phyloP scores from a whole-genome alignment of 2,888 invertebrate species.

The Pammene fasciana region DNA sequence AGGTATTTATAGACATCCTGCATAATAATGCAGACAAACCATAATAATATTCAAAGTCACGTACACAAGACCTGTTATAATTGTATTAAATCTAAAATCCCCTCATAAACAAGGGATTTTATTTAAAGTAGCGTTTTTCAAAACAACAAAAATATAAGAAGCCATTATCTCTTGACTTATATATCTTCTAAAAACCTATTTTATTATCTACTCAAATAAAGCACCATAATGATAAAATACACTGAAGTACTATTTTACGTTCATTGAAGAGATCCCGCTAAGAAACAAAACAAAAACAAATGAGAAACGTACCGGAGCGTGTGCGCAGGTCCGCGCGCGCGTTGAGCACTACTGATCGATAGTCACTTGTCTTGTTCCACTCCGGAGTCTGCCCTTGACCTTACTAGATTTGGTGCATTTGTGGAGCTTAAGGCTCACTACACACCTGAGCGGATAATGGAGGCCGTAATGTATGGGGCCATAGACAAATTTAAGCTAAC shows the following conservation, averaged over 20 bases:
- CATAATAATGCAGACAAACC: background rate
- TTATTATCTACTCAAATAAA: background rate
- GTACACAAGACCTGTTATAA: background rate
- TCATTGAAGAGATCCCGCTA: background rate
- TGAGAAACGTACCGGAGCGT: conserved; percentile 34
- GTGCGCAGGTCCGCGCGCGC: conserved; percentile 29
- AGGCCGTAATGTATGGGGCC: no score
- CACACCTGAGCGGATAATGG: no score
- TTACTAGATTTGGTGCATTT: conserved; percentile 25
- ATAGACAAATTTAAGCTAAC: no score
- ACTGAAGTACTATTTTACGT: no score
- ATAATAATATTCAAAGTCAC: conserved; percentile 21
- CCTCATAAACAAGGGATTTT: background rate
- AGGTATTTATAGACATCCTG: background rate
- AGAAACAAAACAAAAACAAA: background rate
- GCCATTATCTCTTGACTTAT: no score
- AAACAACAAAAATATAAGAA: no score
- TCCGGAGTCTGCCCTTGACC: conserved; percentile 31
- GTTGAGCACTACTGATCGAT: conserved; percentile 35
- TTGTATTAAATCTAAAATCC: background rate
- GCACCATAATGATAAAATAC: background rate
- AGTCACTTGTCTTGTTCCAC: conserved; percentile 27
- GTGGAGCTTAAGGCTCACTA: conserved; percentile 11
- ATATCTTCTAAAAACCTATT: no score
- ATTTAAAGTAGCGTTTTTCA: no score